Conservation (phyloP, 2,888 invertebrate genomes). For the Lithodes maja region DNA sequence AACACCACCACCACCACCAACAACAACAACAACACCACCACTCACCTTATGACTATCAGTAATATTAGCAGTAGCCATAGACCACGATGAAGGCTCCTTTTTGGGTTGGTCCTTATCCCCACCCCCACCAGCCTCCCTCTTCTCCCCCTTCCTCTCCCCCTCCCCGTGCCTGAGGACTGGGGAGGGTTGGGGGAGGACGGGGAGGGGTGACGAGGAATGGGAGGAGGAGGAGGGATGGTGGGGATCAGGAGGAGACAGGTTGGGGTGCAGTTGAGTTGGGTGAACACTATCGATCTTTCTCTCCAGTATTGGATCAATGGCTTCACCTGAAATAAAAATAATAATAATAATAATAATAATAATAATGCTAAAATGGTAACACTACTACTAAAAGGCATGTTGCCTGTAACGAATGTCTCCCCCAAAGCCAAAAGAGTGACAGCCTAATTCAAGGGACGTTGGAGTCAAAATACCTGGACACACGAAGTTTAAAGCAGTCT, state of each 20-base stretch:
- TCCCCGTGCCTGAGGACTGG: neutral
- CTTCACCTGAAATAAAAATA: slow-evolving; percentile 34
- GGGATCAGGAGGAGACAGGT: neutral
- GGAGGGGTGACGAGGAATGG: neutral
- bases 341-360: no score
- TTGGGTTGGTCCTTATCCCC: neutral
- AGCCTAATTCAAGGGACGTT: no score
- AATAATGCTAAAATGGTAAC: no score
- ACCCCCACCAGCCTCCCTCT: neutral
- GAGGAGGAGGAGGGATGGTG: neutral
- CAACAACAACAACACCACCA: neutral
- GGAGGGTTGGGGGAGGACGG: slow-evolving; percentile 11
- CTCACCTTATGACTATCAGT: slow-evolving; percentile 67
- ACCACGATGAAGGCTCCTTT: slow-evolving; percentile 55
- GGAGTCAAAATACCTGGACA: no score
- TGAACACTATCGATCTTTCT: neutral
- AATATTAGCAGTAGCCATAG: slow-evolving; percentile 66
- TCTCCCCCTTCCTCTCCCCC: neutral
- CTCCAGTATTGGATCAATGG: slow-evolving; percentile 46
- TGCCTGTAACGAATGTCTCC: no score
- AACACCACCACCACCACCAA: no score
- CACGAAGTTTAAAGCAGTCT: no score
- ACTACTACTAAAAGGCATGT: no score
- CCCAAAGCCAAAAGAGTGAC: no score
- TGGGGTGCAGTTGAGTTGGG: neutral